phyloP scores from a whole-genome alignment of 2,888 invertebrate species.

The Sericinus montela region DNA sequence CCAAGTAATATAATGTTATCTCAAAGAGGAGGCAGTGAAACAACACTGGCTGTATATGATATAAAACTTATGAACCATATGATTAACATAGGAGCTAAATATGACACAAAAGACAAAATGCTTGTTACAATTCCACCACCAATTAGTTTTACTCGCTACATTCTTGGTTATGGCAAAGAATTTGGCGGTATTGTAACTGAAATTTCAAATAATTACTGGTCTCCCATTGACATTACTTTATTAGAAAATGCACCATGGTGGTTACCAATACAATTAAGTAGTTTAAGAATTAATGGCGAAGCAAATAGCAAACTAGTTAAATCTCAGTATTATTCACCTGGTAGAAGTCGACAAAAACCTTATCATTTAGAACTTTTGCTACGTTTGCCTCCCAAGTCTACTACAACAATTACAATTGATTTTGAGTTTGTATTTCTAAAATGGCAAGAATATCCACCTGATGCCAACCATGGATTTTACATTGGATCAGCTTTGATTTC shows the following conservation, averaged over 20 bases:
- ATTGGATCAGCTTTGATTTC: slow-evolving; percentile 93
- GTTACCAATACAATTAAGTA: slow-evolving; percentile 93
- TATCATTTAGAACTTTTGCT: slow-evolving; percentile 93
- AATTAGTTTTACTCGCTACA: slow-evolving; percentile 87
- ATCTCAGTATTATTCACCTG: slow-evolving; percentile 83
- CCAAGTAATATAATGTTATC: slow-evolving; percentile 81
- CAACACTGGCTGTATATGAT: slow-evolving; percentile 85
- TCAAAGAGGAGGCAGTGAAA: slow-evolving; percentile 83
- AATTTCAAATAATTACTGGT: slow-evolving; percentile 89
- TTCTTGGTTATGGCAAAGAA: slow-evolving; percentile 95
- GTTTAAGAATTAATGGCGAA: slow-evolving; percentile 84
- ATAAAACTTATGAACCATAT: slow-evolving; percentile 74
- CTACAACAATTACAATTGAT: slow-evolving; percentile 89
- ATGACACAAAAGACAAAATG: slow-evolving; percentile 68
- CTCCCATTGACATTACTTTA: slow-evolving; percentile 86
- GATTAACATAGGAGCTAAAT: slow-evolving; percentile 84
- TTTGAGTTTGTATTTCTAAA: slow-evolving; percentile 98
- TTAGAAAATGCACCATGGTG: slow-evolving; percentile 96
- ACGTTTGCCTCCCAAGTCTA: slow-evolving; percentile 87
- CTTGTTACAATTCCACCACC: slow-evolving; percentile 81
- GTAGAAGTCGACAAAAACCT: slow-evolving; percentile 89
- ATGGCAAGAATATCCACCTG: slow-evolving; percentile 99
- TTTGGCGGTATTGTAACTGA: slow-evolving; percentile 93
- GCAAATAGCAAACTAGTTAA: slow-evolving; percentile 77
- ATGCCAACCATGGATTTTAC: slow-evolving; percentile 99